These are phyloP conservation scores for Carposina sasakii DNA, from an alignment of 1,140 invertebrate genomes.

Conservation along the genomic window DNA sequence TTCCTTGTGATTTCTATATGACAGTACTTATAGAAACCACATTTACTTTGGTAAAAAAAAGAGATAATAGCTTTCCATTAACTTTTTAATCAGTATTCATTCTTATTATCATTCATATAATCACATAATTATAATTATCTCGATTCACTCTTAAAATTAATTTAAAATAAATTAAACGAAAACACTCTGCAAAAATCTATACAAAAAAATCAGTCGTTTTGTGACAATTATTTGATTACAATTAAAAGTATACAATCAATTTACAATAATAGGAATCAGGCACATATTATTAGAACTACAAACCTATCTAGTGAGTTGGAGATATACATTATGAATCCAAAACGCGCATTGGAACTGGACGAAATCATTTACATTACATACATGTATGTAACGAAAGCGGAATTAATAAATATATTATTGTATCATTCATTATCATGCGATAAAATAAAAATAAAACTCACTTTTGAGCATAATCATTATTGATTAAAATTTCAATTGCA, in stretches of 20 bases:
- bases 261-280: slow-evolving; percentile 70
- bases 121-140: slow-evolving; percentile 70
- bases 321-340: too few species aligned
- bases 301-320: slow-evolving; percentile 52
- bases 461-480: slow-evolving; percentile 61
- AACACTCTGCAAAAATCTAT: slow-evolving; percentile 68
- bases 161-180: slow-evolving; percentile 70
- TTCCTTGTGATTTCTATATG: too few species aligned
- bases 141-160: slow-evolving; percentile 67
- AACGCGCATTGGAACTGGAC: slow-evolving; percentile 28
- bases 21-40: too few species aligned
- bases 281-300: slow-evolving; percentile 55
- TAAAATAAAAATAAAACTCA: slow-evolving; percentile 51
- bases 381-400: slow-evolving; percentile 27
- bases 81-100: slow-evolving; percentile 58
- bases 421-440: too few species aligned
- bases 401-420: slow-evolving; percentile 31
- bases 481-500: slow-evolving; percentile 45
- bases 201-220: slow-evolving; percentile 66
- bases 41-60: slow-evolving; percentile 8
- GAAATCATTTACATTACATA: slow-evolving; percentile 38
- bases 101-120: slow-evolving; percentile 66
- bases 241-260: slow-evolving; percentile 65
- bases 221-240: slow-evolving; percentile 67
- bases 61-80: slow-evolving; percentile 25